These are phyloP conservation scores for cattle (Bos taurus) DNA, from an alignment of 2,113 vertebrate species.

Conservation along the genomic window ARS-UCD2.0 NC_037357.1:51405501-51406000, in stretches of 20 bases:
- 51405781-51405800: neutral
- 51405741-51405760: neutral
- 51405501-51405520: neutral
- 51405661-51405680: neutral
- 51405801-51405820: neutral
- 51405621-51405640: neutral
- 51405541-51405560: neutral
- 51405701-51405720: neutral
- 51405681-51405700: constrained; percentile 13
- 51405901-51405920: neutral
- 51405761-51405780: neutral
- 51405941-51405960: neutral
- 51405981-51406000: neutral
- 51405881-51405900: neutral
- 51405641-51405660: neutral
- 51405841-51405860: neutral
- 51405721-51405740: neutral
- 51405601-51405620: fast-evolving
- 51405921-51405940: neutral
- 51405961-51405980: neutral
- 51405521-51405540: neutral
- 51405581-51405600: neutral
- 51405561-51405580: neutral
- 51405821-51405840: neutral
- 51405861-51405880: neutral